phyloP scores from a whole-genome alignment of 2,113 vertebrate genomes.

The Amphilophus citrinellus region DNA sequence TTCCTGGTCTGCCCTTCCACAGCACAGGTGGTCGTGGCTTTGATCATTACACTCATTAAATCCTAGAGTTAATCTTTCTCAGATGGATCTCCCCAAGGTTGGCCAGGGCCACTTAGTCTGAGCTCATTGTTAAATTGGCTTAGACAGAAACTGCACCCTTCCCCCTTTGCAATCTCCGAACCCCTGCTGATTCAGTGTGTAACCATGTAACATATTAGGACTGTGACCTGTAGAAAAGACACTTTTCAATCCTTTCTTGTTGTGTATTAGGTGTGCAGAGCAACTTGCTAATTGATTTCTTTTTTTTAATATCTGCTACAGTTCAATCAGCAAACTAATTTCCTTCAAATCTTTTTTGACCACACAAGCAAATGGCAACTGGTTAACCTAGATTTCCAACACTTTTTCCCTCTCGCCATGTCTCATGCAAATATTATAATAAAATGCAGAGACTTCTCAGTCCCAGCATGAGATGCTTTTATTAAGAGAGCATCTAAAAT shows the following conservation, averaged over 20 bases:
- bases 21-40: slow-evolving; percentile 82
- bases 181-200: slow-evolving; percentile 61
- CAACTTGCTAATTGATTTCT: slow-evolving; percentile 27
- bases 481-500: slow-evolving; percentile 76
- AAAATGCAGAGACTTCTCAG: slow-evolving; percentile 57
- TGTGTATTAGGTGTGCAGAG: slow-evolving; percentile 46
- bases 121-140: slow-evolving; percentile 79
- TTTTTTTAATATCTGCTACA: slow-evolving; percentile 39
- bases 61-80: slow-evolving; percentile 81
- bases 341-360: slow-evolving; percentile 32
- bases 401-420: slow-evolving; percentile 68
- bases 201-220: slow-evolving; percentile 62
- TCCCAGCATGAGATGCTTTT: slow-evolving; percentile 71
- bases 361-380: slow-evolving; percentile 46
- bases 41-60: slow-evolving; percentile 80
- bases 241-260: slow-evolving; percentile 27
- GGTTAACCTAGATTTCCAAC: slow-evolving; percentile 60
- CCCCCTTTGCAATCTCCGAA: slow-evolving; percentile 57
- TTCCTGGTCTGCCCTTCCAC: slow-evolving; percentile 75
- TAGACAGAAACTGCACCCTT: slow-evolving; percentile 72
- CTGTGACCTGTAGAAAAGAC: slow-evolving; percentile 60
- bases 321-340: slow-evolving; percentile 58
- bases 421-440: slow-evolving; percentile 76
- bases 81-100: slow-evolving; percentile 77
- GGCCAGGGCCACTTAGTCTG: slow-evolving; percentile 73